phyloP scores from a whole-genome alignment of 2,113 vertebrate genomes.

The Clinocottus analis region DNA sequence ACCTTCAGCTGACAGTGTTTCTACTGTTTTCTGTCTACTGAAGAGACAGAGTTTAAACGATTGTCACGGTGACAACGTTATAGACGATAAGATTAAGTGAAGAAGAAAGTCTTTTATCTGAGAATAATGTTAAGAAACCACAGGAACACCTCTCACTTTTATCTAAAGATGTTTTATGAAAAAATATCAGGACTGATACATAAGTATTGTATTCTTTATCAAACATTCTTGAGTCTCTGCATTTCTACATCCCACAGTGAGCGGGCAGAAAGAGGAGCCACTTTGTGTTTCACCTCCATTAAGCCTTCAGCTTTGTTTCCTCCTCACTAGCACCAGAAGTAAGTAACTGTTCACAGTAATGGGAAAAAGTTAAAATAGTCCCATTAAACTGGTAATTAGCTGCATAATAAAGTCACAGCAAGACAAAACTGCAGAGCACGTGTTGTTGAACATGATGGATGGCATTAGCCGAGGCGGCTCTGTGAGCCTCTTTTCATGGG shows the following conservation, averaged over 20 bases:
- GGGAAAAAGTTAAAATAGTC: slow-evolving; percentile 12
- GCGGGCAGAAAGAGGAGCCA: not conserved
- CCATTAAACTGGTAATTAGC: slow-evolving; percentile 31
- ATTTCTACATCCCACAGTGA: not conserved
- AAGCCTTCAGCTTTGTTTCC: not conserved
- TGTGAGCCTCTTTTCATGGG: not conserved
- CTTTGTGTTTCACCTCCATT: not conserved
- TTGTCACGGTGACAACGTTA: too few species aligned
- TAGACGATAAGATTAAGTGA: too few species aligned
- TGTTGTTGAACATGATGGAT: slow-evolving; percentile 37
- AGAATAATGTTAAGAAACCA: not conserved
- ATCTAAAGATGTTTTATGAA: not conserved
- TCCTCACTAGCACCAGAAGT: not conserved
- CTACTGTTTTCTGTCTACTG: too few species aligned
- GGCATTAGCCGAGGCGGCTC: not conserved
- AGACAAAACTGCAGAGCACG: slow-evolving; percentile 7
- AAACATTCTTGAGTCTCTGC: not conserved
- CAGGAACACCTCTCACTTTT: not conserved
- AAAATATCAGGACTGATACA: not conserved
- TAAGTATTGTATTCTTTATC: not conserved
- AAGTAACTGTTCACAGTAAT: slow-evolving; percentile 17
- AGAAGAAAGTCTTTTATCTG: not conserved
- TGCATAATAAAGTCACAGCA: slow-evolving; percentile 36
- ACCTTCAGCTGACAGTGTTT: too few species aligned
- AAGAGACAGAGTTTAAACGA: too few species aligned